A percentile compares a stretch with the other conserved stretches of the same genome.
These are phyloP conservation scores for Brachypteracias leptosomus DNA, from an alignment of 2,113 vertebrate species.

Conservation along the genomic window DNA sequence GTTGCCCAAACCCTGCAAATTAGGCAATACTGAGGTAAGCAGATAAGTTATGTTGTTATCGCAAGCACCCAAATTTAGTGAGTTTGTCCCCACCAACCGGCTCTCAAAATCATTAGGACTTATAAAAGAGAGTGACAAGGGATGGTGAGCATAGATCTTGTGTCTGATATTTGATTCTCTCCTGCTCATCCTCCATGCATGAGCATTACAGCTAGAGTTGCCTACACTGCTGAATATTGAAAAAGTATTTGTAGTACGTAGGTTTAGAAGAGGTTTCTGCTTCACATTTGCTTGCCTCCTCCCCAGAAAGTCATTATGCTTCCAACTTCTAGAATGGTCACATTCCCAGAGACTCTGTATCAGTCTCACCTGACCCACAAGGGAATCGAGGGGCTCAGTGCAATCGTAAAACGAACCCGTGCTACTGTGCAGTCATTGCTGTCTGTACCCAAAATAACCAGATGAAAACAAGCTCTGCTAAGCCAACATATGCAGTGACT, in stretches of 20 bases:
- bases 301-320: neutral
- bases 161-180: neutral
- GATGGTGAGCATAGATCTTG: neutral
- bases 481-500: neutral
- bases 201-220: neutral
- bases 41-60: neutral
- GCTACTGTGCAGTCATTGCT: neutral
- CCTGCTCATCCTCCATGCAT: slow-evolving; percentile 17
- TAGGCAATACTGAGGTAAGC: neutral
- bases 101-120: neutral
- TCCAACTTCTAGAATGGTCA: neutral
- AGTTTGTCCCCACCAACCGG: neutral
- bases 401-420: fast-evolving
- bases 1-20: neutral
- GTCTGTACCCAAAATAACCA: neutral
- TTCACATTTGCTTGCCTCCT: neutral
- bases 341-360: fast-evolving
- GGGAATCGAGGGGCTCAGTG: neutral
- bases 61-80: neutral
- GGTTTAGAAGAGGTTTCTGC: neutral
- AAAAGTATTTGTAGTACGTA: neutral
- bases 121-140: neutral
- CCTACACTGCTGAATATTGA: slow-evolving; percentile 20
- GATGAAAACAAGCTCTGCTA: neutral
- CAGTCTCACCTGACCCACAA: neutral